These are phyloP conservation scores for Pogonomyrmex californicus DNA, from an alignment of 1,140 invertebrate species.

Conservation along the genomic window DNA sequence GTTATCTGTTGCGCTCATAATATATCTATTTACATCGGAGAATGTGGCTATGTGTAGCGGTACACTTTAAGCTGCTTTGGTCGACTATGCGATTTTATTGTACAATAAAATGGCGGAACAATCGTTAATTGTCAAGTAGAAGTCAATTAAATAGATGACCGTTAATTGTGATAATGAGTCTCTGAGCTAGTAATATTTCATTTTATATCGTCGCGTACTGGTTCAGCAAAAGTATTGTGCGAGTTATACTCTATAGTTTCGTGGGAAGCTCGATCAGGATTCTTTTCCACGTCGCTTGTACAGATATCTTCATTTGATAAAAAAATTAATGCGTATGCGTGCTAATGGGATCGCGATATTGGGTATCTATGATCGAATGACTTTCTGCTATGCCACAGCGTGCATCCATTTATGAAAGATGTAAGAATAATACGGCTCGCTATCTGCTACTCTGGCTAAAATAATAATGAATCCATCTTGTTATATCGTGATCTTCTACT, in stretches of 20 bases:
- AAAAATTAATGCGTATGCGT: constrained; percentile 15
- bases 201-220: constrained; percentile 50
- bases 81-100: constrained; percentile 51
- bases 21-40: constrained; percentile 20
- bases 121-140: constrained; percentile 65
- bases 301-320: background rate
- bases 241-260: background rate
- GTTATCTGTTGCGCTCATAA: constrained; percentile 43
- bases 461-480: constrained; percentile 42
- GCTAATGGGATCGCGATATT: background rate
- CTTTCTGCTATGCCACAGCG: background rate
- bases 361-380: background rate
- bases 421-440: background rate
- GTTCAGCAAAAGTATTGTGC: constrained; percentile 12
- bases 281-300: constrained; percentile 14
- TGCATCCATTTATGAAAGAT: constrained; percentile 12
- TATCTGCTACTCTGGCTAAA: background rate
- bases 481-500: constrained; percentile 11
- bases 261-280: background rate
- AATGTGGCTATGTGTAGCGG: constrained; percentile 1
- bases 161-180: constrained; percentile 73
- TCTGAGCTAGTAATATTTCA: constrained; percentile 58
- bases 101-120: constrained; percentile 63
- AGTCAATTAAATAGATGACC: constrained; percentile 69
- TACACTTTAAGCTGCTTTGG: background rate